Base-by-base conservation (phyloP, 2,113 vertebrate genomes). In the Leptodactylus fuscus region DNA sequence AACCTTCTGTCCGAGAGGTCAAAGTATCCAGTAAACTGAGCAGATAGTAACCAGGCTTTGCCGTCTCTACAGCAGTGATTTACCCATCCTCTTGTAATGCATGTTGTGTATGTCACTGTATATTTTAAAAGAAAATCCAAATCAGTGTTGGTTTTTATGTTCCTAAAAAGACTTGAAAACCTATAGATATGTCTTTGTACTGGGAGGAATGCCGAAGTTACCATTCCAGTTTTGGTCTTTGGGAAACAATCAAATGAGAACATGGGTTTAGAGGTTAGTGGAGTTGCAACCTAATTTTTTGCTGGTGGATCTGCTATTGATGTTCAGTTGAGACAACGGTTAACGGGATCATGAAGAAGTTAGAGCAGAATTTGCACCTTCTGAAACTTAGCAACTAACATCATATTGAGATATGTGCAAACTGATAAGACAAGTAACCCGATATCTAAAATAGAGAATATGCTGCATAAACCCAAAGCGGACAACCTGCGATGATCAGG, bases 1-100 rank as follows among this genome's bases (percentile, higher is more conserved):
- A 95, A 83, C 87, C 86, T 53, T 94, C 95, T 58, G 92, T 91
- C 88, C 95, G 95, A 73, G 98, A 97, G 91, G 94, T 92, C 87
- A 98, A 98, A 92, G 96, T 96, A 90, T 94, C 95, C 89, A 95
- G 91, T 93, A 99, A 99, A 91, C 95, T 98, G 91, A 97, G 97
- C 95, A 98, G 98, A 97, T 99, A 99, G 95, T 96, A 94, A 90
- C 89, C 75, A 85, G 85, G 89, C 89, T 85, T 58, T 79, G 67
- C 79, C 84, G 78, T 53, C 85, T 38, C 27, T 65, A 85, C 89
- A 87, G 88, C 89, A 91, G 87, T 87, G 90, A 92, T 91, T 48
- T 88, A 88, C 73, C 65, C 71, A 75, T 89, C 87, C 87, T 90
- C 58, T 60, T 48, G 67, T 73, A 90, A 91, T 93, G 92, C 94